A percentile compares a stretch with the other conserved stretches of the same genome.
Conservation (phyloP, 2,113 vertebrate species). For the Sitta europaea region DNA sequence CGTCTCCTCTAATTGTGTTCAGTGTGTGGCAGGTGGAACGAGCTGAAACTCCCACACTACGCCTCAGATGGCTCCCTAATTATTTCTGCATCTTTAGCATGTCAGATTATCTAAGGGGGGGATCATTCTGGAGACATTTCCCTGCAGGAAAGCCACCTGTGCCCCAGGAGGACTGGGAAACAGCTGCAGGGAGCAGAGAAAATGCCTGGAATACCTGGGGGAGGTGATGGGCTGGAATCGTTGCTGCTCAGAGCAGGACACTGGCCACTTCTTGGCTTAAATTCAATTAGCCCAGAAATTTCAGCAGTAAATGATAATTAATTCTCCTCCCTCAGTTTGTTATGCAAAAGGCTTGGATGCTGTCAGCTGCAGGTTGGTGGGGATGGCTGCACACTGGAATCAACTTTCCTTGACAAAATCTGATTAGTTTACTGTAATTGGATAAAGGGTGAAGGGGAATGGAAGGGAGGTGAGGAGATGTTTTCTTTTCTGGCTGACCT, state of each 20-base stretch:
- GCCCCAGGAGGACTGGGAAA: neutral
- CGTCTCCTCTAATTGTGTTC: neutral
- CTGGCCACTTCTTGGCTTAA: neutral
- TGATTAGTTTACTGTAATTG: conserved; percentile 36
- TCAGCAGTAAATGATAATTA: neutral
- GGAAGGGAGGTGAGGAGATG: neutral
- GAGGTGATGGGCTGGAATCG: neutral
- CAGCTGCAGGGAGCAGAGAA: neutral
- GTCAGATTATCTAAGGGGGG: neutral
- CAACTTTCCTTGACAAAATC: neutral
- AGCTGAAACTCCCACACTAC: neutral
- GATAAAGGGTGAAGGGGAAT: neutral
- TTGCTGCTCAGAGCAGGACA: neutral
- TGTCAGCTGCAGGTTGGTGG: neutral
- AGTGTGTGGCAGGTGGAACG: conserved; percentile 19
- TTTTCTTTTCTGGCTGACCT: neutral
- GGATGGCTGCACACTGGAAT: neutral
- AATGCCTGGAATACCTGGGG: neutral
- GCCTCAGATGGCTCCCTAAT: conserved; percentile 17
- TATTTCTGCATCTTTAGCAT: neutral
- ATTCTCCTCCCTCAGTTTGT: conserved; percentile 9
- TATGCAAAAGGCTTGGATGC: conserved; percentile 30
- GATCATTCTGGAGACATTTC: neutral
- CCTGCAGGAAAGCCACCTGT: neutral
- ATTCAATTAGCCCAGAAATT: neutral